Conservation (phyloP, 2,888 invertebrate species). For the Bellardia pandia region DNA sequence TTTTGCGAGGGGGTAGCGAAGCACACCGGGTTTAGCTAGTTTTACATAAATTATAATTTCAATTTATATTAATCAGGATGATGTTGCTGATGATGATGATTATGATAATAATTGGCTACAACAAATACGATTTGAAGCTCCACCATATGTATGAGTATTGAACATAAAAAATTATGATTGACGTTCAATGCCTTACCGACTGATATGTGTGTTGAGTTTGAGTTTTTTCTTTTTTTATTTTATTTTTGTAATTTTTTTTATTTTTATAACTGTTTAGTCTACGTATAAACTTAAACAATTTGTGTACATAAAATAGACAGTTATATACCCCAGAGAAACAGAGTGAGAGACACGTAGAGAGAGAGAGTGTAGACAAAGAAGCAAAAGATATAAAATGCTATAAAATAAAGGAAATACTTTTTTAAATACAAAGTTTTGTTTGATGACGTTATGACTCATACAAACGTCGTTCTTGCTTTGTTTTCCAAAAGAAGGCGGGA, state of each 20-base stretch:
- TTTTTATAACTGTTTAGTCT: conserved; percentile 31
- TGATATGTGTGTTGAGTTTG: neutral
- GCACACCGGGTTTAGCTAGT: no score
- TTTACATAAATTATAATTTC: conserved; percentile 7
- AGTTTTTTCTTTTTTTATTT: no score
- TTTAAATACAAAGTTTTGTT: conserved; percentile 45
- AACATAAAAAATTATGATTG: conserved; percentile 11
- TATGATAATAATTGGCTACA: conserved; percentile 2
- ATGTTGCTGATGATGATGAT: no score
- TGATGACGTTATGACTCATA: conserved; percentile 69
- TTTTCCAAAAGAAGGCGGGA: neutral
- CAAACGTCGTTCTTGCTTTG: conserved; percentile 33
- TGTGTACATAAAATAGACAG: conserved; percentile 6
- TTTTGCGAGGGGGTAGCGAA: no score
- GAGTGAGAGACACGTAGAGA: neutral
- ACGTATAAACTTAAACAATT: conserved; percentile 30
- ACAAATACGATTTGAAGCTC: neutral
- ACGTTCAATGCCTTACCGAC: conserved; percentile 11
- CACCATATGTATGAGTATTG: neutral
- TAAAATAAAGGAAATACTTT: conserved; percentile 25
- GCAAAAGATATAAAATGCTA: conserved; percentile 12
- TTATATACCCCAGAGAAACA: neutral
- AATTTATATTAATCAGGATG: neutral
- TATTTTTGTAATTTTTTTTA: no score
- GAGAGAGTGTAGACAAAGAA: conserved; percentile 1